Evolutionary conservation across 2,797 vertebrate species (phyloP), one percentile per base, ranked within the genome.

Genomic region (Pseudotriccus pelzelni): DNA sequence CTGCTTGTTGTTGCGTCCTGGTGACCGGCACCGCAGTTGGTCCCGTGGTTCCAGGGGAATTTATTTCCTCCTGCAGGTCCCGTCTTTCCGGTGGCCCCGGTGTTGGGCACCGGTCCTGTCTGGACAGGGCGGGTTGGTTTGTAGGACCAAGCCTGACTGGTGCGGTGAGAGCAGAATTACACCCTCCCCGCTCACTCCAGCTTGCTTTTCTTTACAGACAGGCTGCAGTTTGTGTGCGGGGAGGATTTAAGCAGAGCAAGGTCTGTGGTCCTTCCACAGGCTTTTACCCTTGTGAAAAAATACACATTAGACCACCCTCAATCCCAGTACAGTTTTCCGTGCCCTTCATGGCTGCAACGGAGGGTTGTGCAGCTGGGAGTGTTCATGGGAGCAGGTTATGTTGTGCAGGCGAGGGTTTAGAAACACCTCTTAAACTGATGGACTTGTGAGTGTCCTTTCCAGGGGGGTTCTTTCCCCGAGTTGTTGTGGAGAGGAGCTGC

Each of bases 1-100:
- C 97, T 97, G 96, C 97, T 90, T 64, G 60, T 96, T 72, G 94
- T 90, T 44, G 36, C 10, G 0, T 93, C 93, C 93, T 86, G 96
- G 92, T 94, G 94, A 95, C 95, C 70, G 3, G 89, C 96, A 90
- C 84, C 90, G 16, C 6, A 89, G 97, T 93, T 94, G 96, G 96
- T 88, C 73, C 76, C 19, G 24, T 94, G 94, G 81, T 63, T 95
- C 90, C 81, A 92, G 79, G 87, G 95, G 96, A 97, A 98, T 97
- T 97, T 70, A 85, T 95, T 97, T 97, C 97, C 95, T 97, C 94
- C 92, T 89, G 89, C 94, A 96, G 94, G 80, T 96, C 91, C 84
- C 25, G 39, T 89, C 94, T 97, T 97, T 96, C 96, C 59, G 47
- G 86, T 92, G 76, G 46, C 76, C 79, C 37, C 41, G 47, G n/a